Conservation (phyloP, 2,113 vertebrate species). For the Oryzias javanicus region DNA sequence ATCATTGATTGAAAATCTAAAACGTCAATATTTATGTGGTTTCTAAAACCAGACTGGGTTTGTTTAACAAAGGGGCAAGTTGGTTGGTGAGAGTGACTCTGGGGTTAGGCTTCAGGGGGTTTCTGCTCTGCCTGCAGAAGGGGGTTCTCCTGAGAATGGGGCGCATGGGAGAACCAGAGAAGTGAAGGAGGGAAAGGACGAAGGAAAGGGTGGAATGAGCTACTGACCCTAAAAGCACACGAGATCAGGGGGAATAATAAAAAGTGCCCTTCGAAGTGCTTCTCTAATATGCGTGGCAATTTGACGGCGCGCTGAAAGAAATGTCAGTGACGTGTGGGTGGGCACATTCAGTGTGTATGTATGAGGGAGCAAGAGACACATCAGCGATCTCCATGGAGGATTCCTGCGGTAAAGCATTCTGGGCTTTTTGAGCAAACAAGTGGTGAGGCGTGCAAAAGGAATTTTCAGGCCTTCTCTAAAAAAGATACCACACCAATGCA, state of each 20-base stretch:
- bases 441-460: slow-evolving; percentile 63
- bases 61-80: too few relatives aligned
- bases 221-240: slow-evolving; percentile 48
- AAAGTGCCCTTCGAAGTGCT: slow-evolving; percentile 40
- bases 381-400: slow-evolving; percentile 53
- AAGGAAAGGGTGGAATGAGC: slow-evolving; percentile 12
- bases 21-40: too few relatives aligned
- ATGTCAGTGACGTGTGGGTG: slow-evolving; percentile 58
- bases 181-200: slow-evolving; percentile 15
- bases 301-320: slow-evolving; percentile 52
- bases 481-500: slow-evolving; percentile 49
- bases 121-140: too few relatives aligned
- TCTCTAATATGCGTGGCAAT: slow-evolving; percentile 62
- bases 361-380: slow-evolving; percentile 20
- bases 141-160: slow-evolving; percentile 9
- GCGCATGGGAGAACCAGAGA: slow-evolving; percentile 7
- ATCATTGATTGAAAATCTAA: too few relatives aligned
- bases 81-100: too few relatives aligned
- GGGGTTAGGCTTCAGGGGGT: too few relatives aligned
- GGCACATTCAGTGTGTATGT: slow-evolving; percentile 23
- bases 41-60: too few relatives aligned
- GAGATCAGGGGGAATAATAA: slow-evolving; percentile 63
- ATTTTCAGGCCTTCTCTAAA: slow-evolving; percentile 59
- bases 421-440: slow-evolving; percentile 63
- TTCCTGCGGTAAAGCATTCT: slow-evolving; percentile 52